Conservation (phyloP, 2,797 vertebrate genomes). For the Denticeps clupeoides region DNA sequence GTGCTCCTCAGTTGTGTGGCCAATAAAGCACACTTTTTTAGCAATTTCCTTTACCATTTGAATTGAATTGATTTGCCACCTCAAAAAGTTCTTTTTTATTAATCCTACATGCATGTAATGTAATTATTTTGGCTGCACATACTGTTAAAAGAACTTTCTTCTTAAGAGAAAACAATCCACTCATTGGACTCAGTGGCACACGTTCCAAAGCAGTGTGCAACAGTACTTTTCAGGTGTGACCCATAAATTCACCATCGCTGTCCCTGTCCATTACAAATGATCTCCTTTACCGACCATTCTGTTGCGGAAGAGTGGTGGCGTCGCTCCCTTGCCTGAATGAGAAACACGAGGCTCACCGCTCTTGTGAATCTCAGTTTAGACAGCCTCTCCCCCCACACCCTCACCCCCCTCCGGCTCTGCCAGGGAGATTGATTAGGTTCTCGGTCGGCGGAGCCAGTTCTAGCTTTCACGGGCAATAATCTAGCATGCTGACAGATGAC, state of each 20-base stretch:
- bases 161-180: too few relatives aligned
- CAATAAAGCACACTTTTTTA: too few relatives aligned
- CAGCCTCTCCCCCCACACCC: constrained; percentile 1
- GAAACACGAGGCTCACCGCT: neutral
- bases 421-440: constrained; percentile 5
- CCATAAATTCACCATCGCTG: neutral
- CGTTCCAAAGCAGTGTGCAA: too few relatives aligned
- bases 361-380: constrained; percentile 4
- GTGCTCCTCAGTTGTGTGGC: too few relatives aligned
- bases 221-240: neutral
- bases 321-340: constrained; percentile 1
- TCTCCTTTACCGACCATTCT: constrained; percentile 2
- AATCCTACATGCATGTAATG: too few relatives aligned
- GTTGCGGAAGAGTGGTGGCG: neutral
- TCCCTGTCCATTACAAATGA: neutral
- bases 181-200: too few relatives aligned
- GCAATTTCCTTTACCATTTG: too few relatives aligned
- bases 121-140: too few relatives aligned
- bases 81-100: too few relatives aligned
- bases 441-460: neutral
- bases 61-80: too few relatives aligned
- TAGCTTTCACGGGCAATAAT: constrained; percentile 8
- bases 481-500: neutral
- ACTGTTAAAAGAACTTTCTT: too few relatives aligned
- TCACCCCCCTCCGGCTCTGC: neutral